Base-by-base conservation (phyloP, 2,888 invertebrate genomes). In the Pinctada fucata region DNA sequence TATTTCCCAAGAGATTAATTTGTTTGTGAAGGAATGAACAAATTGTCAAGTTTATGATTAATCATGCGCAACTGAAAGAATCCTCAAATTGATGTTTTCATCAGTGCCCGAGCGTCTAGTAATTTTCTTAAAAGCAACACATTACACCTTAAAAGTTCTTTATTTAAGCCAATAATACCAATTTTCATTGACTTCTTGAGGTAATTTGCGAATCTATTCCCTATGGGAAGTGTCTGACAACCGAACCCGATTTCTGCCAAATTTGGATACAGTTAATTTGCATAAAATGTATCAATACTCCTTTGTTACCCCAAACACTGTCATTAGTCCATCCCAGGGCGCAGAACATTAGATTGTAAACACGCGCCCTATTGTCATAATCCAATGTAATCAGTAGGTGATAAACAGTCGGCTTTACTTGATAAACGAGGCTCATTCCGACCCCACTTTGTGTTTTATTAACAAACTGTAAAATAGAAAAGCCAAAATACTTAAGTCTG, bases 251-350 rank as follows among this genome's bases (percentile, higher is more conserved):
- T 68, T 75, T 69, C 69, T 58, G 58, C 69, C 69, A 75, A 63
- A 69, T 75, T 69, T 75, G 47, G 75, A 6, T 69, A 58, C 49
- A 45, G 49, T 58, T 52, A 52, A 75, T 75, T 71, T 50, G 58
- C 69, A 69, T 50, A 58, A 58, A n/a, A 31, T 69, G 50, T 16
- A 63, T 31, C 75, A 47, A 63, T 75, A 69, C 47, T 50, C 58
- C 48, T 75, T 71, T 71, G 13, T 68, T 10, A 10, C 58, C 58
- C 6, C 5, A 8, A 10, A 8, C 58, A 10, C 58, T 52, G 58
- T 5, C 58, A 52, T 52, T 52, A 5, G 10, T 52, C 6, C 10
- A 52, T 5, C 58, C 58, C 58, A 8, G 58, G 5, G 58, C 58
- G 58, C 6, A 5, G 10, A 5, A 52, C 10, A 52, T 52, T 52